Evolutionary conservation across 2,113 vertebrate species (phyloP), one percentile per base, ranked within the genome.

Genomic region (Vulpes lagopus): DNA sequence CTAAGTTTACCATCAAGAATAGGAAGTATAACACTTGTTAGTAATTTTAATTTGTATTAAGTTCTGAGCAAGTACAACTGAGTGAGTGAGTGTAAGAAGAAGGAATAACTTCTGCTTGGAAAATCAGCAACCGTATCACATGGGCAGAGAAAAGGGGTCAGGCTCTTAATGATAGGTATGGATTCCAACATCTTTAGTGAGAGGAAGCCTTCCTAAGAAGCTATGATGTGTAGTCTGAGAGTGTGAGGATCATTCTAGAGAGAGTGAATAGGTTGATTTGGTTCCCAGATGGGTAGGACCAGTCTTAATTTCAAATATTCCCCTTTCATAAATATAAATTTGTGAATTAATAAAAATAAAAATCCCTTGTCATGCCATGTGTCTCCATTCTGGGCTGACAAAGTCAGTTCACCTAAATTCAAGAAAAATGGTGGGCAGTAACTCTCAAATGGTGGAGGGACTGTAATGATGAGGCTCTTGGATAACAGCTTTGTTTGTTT

Each of bases 301-400:
- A 25, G 2, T 83, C 25, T 92, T 87, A 49, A 86, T 86, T 62
- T 82, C 16, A 59, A 69, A 73, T 51, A 86, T 76, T 96, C 14
- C 19, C 23, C 71, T 92, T 95, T 74, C 23, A 89, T n/a, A 10
- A 23, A 96, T 73, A 71, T 71, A n/a, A 59, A 86, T 38, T 59
- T 73, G 57, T 83, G 51, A 86, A 87, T 87, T 51, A 74, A 43
- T 76, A 82, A 83, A 30, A 87, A 82, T 12, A 38, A 87, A 95
- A 94, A 51, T 12, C 6, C 11, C 22, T 83, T 59, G 51, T 57
- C 32, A 49, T 6, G 6, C 8, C 5, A 69, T 55, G 12, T 4
- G 19, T 82, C 32, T 85, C 82, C 64, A 59, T 11, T 43, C 19
- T 53, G 64, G n/a, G 2, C 30, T 78, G 35, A 95, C 22, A 84